These are phyloP conservation scores for Temnopleurus reevesii DNA, from an alignment of 53 echinoderm and acorn worm genomes.

Conservation along the genomic window DNA sequence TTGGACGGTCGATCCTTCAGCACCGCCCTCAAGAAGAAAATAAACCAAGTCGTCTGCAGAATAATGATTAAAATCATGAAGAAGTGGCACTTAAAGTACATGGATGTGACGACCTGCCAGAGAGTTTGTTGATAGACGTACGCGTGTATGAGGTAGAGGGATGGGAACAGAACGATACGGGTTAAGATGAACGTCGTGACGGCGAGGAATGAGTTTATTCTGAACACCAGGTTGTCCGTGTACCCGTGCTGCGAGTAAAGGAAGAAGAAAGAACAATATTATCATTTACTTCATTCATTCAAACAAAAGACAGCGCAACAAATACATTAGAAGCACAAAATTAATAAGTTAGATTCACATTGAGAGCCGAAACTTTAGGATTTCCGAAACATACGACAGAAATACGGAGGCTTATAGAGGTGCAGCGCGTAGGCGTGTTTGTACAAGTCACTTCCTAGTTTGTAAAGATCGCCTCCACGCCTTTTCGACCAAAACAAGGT, in stretches of 20 bases:
- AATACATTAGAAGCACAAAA: too few relatives aligned
- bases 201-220: neutral
- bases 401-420: too few relatives aligned
- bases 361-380: too few relatives aligned
- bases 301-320: too few relatives aligned
- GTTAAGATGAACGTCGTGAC: neutral
- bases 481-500: too few relatives aligned
- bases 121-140: neutral
- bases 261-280: too few relatives aligned
- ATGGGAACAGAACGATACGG: constrained; percentile 14
- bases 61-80: neutral
- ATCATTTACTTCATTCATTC: too few relatives aligned
- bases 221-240: neutral
- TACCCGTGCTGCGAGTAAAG: neutral
- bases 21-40: neutral
- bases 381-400: too few relatives aligned
- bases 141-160: constrained; percentile 32
- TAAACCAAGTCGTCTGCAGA: constrained; percentile 27
- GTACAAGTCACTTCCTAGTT: too few relatives aligned
- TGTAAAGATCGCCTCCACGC: too few relatives aligned
- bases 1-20: neutral
- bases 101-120: neutral
- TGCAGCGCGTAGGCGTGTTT: too few relatives aligned
- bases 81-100: constrained; percentile 33
- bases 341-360: too few relatives aligned